Evolutionary conservation across 2,888 invertebrate genomes (phyloP).

Genomic region (Pardosa pseudoannulata): DNA sequence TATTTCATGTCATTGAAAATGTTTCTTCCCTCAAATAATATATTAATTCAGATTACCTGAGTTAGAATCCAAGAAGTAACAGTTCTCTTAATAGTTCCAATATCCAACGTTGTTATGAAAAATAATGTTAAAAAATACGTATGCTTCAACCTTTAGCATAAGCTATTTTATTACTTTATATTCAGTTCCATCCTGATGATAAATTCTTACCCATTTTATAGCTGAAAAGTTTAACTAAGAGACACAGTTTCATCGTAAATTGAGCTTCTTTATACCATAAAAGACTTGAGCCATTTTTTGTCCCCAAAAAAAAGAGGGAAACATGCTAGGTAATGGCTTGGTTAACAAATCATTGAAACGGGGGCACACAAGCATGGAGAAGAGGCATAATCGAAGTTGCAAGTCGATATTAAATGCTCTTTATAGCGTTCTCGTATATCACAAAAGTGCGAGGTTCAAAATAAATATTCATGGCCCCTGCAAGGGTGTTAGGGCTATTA

Average conservation of each 20-base stretch:
- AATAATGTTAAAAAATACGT: too few species aligned
- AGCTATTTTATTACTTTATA: too few species aligned
- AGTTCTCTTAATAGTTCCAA: too few species aligned
- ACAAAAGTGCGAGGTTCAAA: constrained; percentile 44
- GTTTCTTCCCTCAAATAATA: too few species aligned
- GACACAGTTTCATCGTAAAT: constrained; percentile 43
- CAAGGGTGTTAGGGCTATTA: not conserved
- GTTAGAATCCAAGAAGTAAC: too few species aligned
- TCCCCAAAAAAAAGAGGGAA: constrained; percentile 24
- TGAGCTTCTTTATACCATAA: constrained; percentile 23
- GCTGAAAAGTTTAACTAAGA: constrained; percentile 28
- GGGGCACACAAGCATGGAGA: constrained; percentile 22
- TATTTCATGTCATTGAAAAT: too few species aligned
- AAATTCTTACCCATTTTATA: constrained; percentile 39
- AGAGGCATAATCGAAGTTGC: constrained; percentile 48
- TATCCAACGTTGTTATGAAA: too few species aligned
- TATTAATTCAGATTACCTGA: too few species aligned
- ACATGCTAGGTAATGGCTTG: constrained; percentile 46
- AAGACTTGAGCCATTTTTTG: not conserved
- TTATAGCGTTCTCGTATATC: constrained; percentile 58
- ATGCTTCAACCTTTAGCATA: too few species aligned
- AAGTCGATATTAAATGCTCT: constrained; percentile 60
- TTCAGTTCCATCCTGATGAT: constrained; percentile 36
- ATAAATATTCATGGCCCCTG: constrained; percentile 49
- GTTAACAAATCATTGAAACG: constrained; percentile 57